Percentiles rank a stretch among this genome's conserved stretches.
phyloP scores from a whole-genome alignment of 2,113 vertebrate genomes.

The Raja brachyura region DNA sequence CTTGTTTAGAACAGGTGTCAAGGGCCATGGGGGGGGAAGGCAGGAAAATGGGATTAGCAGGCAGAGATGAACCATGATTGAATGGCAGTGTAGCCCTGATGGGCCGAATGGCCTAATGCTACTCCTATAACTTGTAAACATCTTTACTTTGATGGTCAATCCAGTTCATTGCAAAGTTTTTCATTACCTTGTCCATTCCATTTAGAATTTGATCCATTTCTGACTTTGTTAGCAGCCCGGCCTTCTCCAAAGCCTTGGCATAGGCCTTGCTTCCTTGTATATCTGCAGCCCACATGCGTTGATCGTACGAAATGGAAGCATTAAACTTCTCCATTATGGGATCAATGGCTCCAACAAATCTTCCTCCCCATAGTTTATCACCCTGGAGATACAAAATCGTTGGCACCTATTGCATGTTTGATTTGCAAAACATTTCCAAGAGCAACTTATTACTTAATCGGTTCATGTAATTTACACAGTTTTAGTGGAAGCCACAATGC shows the following conservation, averaged over 20 bases:
- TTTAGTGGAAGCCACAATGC: neutral
- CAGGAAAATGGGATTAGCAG: too few relatives aligned
- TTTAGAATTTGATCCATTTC: conserved; percentile 69
- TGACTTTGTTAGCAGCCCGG: conserved; percentile 65
- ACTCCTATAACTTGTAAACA: neutral
- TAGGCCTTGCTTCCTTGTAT: conserved; percentile 85
- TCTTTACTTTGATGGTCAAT: neutral
- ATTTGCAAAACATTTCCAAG: neutral
- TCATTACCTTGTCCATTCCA: conserved; percentile 75
- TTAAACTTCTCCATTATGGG: conserved; percentile 89
- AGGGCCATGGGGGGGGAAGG: too few relatives aligned
- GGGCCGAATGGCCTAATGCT: too few relatives aligned
- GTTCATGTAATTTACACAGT: neutral
- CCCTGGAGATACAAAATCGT: conserved; percentile 54
- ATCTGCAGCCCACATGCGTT: conserved; percentile 76
- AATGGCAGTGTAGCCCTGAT: too few relatives aligned
- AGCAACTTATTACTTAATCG: too few relatives aligned
- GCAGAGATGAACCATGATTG: too few relatives aligned
- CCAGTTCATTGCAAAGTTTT: neutral
- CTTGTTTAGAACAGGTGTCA: too few relatives aligned
- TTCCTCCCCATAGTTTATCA: conserved; percentile 83
- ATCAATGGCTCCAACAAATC: conserved; percentile 76
- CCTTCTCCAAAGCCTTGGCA: conserved; percentile 76
- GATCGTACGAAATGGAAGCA: conserved; percentile 74
- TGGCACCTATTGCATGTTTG: neutral